phyloP scores from a whole-genome alignment of 2,113 vertebrate species.

The Leiothrix lutea region DNA sequence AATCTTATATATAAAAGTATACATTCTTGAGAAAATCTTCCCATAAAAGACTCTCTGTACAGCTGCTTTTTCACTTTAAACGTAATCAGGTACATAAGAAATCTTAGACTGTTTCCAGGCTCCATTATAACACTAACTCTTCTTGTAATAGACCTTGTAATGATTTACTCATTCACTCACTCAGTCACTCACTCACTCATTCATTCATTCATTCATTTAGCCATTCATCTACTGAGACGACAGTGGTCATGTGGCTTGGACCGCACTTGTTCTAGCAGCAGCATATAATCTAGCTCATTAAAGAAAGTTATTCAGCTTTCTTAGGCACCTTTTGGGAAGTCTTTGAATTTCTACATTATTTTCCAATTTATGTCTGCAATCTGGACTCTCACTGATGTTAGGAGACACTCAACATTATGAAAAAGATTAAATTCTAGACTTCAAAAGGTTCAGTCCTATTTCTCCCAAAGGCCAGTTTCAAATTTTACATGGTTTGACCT shows the following conservation, averaged over 20 bases:
- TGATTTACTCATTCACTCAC: slow-evolving; percentile 43
- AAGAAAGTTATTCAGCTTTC: not conserved
- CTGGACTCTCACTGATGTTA: not conserved
- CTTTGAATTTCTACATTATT: not conserved
- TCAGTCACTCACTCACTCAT: not conserved
- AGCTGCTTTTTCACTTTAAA: not conserved
- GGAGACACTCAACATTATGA: not conserved
- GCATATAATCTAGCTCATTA: not conserved
- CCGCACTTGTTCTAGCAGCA: not conserved
- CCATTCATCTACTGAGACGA: not conserved
- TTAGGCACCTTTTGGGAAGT: not conserved
- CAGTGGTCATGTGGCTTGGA: slow-evolving; percentile 7
- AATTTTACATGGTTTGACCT: not conserved
- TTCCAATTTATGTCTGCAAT: not conserved
- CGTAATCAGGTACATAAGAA: not conserved
- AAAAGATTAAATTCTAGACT: not conserved
- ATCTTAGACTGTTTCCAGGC: not conserved
- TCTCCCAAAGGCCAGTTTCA: not conserved
- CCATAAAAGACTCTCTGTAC: not conserved
- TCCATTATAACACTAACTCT: not conserved
- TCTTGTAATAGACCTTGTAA: slow-evolving; percentile 44
- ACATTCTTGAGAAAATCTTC: not conserved
- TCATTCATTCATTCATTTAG: slow-evolving; percentile 19
- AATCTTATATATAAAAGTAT: not conserved
- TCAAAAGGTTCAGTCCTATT: not conserved